Evolutionary conservation across 30 jellyfish, hydroid and myxozoan species (phyloP), one percentile per base, ranked within the genome.

Genomic region (Euphysa ruthae): DNA sequence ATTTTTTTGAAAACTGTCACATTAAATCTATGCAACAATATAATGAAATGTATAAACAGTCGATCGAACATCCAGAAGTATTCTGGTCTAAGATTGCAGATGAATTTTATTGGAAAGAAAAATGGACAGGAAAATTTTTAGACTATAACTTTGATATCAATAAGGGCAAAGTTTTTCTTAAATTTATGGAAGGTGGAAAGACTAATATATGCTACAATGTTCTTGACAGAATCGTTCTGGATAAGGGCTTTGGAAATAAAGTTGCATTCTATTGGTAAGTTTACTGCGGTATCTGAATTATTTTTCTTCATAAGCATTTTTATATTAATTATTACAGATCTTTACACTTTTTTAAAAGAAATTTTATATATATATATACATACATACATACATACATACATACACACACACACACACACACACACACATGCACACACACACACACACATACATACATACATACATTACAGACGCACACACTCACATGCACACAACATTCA

Each of bases 171-270:
- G 43, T 86, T 27, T 71, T 43, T 18, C 58, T 86, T 28, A 86
- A 86, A 75, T 86, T 86, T 79, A 86, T 86, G 96, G 94, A 86
- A 38, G 96, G 96, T 19, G 96, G 92, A 68, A 79, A 86, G 69
- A 86, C 96, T 16, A 86, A 86, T 64, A 79, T 86, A 21, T 78
- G 96, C 63, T 86, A 86, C 79, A 86, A 86, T 79, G 93, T 86
- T 6, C 66, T 86, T 62, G 96, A 86, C 27, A 63, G 93, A 35
- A 76, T 58, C 32, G 93, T 69, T 27, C 55, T 66, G 21, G 94
- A 86, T 3, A 78, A 79, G 32, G 58, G 60, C 19, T 69, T 62
- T 51, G 93, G 94, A 27, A 94, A 86, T 62, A 86, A 69, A 50
- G 58, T 86, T 78, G 96, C 96, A 15, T 86, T 72, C 70, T 79